Percentiles rank a stretch among this genome's conserved stretches.
Conservation (phyloP, 2,113 vertebrate species). For the Larimichthys crocea region DNA sequence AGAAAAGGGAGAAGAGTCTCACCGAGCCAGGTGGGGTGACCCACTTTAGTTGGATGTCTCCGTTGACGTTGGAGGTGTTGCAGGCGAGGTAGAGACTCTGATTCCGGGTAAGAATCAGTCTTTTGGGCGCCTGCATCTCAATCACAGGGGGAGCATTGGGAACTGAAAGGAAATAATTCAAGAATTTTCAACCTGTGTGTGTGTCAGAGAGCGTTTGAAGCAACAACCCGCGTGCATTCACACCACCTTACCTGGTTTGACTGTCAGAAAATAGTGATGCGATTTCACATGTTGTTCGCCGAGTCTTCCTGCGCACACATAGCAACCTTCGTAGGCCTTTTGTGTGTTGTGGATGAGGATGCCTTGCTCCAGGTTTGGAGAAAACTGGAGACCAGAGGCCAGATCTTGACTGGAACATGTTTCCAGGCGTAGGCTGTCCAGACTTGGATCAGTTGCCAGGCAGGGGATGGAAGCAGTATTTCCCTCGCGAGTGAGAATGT, state of each 20-base stretch:
- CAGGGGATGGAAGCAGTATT: constrained; percentile 87
- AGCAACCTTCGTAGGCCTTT: constrained; percentile 87
- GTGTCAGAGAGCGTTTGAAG: too few relatives aligned
- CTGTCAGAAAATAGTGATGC: constrained; percentile 71
- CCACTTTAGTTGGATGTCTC: constrained; percentile 88
- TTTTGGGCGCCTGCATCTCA: constrained; percentile 84
- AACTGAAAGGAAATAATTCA: constrained; percentile 80
- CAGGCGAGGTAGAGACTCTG: constrained; percentile 90
- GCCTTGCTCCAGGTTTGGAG: constrained; percentile 87
- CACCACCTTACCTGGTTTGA: constrained; percentile 75
- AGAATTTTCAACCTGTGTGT: neutral
- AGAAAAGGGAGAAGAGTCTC: constrained; percentile 74
- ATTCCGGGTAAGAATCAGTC: constrained; percentile 86
- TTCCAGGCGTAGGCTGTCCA: constrained; percentile 86
- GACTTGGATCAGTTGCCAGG: constrained; percentile 89
- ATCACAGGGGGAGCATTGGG: constrained; percentile 87
- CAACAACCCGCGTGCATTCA: neutral
- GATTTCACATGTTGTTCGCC: constrained; percentile 69
- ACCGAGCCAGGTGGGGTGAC: constrained; percentile 84
- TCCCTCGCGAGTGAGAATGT: constrained; percentile 85
- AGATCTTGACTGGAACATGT: constrained; percentile 82
- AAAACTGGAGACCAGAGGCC: constrained; percentile 82
- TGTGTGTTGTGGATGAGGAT: constrained; percentile 85
- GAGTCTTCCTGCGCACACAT: constrained; percentile 87
- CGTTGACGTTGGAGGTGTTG: constrained; percentile 90